These are phyloP conservation scores for Alethe castanea DNA, from an alignment of 2,113 vertebrate genomes.

Conservation along the genomic window DNA sequence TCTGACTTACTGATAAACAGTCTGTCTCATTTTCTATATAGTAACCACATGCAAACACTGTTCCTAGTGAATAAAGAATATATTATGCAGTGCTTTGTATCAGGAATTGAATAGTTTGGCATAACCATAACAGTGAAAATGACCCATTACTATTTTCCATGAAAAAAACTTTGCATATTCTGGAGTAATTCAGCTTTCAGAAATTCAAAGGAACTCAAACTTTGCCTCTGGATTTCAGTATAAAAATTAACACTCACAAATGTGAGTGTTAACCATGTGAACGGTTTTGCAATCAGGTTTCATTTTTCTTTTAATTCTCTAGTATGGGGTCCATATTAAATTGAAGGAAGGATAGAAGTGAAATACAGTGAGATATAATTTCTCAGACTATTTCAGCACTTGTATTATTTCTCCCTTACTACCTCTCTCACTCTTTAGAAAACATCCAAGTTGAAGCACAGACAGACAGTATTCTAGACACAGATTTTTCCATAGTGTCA, in stretches of 20 bases:
- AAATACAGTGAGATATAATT: not conserved
- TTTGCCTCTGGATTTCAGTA: not conserved
- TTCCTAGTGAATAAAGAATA: not conserved
- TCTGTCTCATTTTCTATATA: not conserved
- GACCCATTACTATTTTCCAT: not conserved
- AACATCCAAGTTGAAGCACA: not conserved
- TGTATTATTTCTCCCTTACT: not conserved
- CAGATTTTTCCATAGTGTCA: not conserved
- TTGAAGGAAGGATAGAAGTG: not conserved
- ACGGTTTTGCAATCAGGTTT: not conserved
- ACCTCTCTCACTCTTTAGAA: accelerated
- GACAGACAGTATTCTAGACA: not conserved
- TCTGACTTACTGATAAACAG: not conserved
- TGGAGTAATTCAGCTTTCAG: not conserved
- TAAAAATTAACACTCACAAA: not conserved
- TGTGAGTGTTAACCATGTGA: not conserved
- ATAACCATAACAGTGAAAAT: not conserved
- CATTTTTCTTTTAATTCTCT: not conserved
- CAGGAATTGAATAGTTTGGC: not conserved
- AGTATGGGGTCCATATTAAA: not conserved
- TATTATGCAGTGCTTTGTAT: not conserved
- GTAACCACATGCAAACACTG: not conserved
- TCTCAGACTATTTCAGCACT: not conserved
- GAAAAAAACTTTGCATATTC: not conserved
- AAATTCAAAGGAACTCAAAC: not conserved